These are phyloP conservation scores for Leptosomus discolor DNA, from an alignment of 2,113 vertebrate genomes.

Conservation along the genomic window DNA sequence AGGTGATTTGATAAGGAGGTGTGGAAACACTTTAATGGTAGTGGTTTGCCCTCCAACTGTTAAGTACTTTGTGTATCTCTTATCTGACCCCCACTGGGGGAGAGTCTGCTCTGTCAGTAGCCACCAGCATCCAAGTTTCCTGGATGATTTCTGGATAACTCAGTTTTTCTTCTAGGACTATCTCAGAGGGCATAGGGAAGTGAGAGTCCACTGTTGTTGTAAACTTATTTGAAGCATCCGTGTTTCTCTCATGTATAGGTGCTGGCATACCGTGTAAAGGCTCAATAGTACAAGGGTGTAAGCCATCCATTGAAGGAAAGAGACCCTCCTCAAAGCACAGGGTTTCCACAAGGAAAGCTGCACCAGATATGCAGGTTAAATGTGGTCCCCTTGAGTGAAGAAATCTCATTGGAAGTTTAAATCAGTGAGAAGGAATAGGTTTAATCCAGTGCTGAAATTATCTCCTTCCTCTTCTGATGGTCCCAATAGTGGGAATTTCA, in stretches of 20 bases:
- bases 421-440: fast-evolving
- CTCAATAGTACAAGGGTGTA: fast-evolving
- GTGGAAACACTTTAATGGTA: background rate
- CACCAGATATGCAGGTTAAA: background rate
- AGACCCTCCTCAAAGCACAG: background rate
- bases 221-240: background rate
- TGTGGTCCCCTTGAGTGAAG: background rate
- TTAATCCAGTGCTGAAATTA: background rate
- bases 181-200: background rate
- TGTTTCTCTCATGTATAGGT: fast-evolving
- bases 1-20: background rate
- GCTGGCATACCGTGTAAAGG: background rate
- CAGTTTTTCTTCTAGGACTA: background rate
- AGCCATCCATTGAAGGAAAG: background rate
- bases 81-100: background rate
- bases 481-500: background rate
- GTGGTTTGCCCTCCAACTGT: background rate
- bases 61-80: background rate
- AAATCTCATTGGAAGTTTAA: background rate
- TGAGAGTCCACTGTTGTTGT: background rate
- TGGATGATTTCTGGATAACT: background rate
- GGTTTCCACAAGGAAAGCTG: background rate
- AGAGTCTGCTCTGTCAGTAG: background rate
- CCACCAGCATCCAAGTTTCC: background rate
- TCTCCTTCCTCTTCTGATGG: background rate